Evolutionary conservation across 2,888 invertebrate genomes (phyloP), one percentile per base, ranked within the genome.

Genomic region (Caenorhabditis angaria): DNA sequence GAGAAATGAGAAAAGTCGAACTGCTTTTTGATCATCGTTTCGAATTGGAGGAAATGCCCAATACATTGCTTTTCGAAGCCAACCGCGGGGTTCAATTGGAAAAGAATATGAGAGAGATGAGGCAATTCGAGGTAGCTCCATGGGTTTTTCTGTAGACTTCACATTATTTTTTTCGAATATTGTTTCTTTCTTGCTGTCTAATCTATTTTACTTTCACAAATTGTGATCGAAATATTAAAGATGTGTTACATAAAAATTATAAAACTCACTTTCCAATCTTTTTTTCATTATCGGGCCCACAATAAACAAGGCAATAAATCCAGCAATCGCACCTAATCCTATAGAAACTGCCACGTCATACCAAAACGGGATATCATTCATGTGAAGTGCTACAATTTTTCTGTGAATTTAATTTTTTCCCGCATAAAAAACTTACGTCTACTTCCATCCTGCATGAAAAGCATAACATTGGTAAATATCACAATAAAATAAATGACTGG

Each of bases 401-500:
- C 0, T 18, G 61, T 88, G 94, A 94, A 90, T 71, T 79, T 62
- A 20, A 78, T 78, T 63, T 97, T 97, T 88, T 96, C 94, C 82
- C 93, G 93, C 60, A 94, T 92, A 65, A 97, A 93, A 77, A 96
- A 95, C 86, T 91, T 88, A 94, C 94, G 90, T 71, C 81, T 64
- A 20, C 80, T 81, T 63, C 97, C 97, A 88, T 96, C 94, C 82
- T 93, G 93, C 60, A 94, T 92, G 65, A 97, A 93, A 77, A 96
- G 95, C 86, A 97, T 92, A 8, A 95, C 91, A 89, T 97, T 99
- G 77, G 97, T 91, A 73, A 94, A 92, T 74, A 97, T 90, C 18
- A 97, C 96, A 64, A 93, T 91, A 76, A 94, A 94, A 88, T 99
- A 97, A 89, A 97, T 94, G 83, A 94, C 90, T 2, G 97, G 97